Percentiles rank a stretch among this genome's conserved stretches.
These are phyloP conservation scores for Oncopodura yosiiana DNA, from an alignment of 1,140 invertebrate genomes.

Conservation along the genomic window DNA sequence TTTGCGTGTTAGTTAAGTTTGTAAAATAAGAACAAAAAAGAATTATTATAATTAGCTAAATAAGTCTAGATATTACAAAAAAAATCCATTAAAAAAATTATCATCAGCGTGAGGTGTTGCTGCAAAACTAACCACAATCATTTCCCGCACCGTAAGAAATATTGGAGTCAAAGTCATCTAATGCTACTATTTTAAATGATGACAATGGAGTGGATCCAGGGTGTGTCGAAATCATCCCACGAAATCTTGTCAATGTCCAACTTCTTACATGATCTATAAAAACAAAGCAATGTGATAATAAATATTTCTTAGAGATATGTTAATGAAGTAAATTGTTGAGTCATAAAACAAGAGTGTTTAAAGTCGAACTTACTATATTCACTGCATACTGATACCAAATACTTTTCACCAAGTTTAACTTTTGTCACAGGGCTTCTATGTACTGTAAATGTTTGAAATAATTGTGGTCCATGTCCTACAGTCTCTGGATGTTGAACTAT, in stretches of 20 bases:
- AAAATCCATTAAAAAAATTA: too few relatives aligned
- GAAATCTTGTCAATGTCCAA: slow-evolving; percentile 90
- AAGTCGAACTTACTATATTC: too few relatives aligned
- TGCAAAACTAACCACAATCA: slow-evolving; percentile 60
- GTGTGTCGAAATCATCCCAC: slow-evolving; percentile 94
- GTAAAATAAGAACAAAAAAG: too few relatives aligned
- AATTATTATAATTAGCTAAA: too few relatives aligned
- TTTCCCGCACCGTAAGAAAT: slow-evolving; percentile 64
- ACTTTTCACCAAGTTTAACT: slow-evolving; percentile 91
- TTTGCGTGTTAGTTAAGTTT: too few relatives aligned
- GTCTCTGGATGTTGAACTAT: slow-evolving; percentile 94
- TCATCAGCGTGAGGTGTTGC: too few relatives aligned
- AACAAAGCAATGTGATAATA: too few relatives aligned
- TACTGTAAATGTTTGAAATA: slow-evolving; percentile 97
- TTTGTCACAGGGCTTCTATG: slow-evolving; percentile 92
- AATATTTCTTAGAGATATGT: too few relatives aligned
- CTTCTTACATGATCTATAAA: slow-evolving; percentile 94
- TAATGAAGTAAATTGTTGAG: too few relatives aligned
- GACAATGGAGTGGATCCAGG: slow-evolving; percentile 92
- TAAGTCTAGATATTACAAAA: too few relatives aligned
- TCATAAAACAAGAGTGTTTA: too few relatives aligned
- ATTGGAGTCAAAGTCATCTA: slow-evolving; percentile 74
- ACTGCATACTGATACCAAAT: slow-evolving; percentile 91
- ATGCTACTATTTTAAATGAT: slow-evolving; percentile 85
- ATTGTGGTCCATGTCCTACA: slow-evolving; percentile 89